Percentiles rank a stretch among this genome's conserved stretches.
These are phyloP conservation scores for Iguana delicatissima DNA, from an alignment of 2,797 vertebrate species.

Conservation along the genomic window DNA sequence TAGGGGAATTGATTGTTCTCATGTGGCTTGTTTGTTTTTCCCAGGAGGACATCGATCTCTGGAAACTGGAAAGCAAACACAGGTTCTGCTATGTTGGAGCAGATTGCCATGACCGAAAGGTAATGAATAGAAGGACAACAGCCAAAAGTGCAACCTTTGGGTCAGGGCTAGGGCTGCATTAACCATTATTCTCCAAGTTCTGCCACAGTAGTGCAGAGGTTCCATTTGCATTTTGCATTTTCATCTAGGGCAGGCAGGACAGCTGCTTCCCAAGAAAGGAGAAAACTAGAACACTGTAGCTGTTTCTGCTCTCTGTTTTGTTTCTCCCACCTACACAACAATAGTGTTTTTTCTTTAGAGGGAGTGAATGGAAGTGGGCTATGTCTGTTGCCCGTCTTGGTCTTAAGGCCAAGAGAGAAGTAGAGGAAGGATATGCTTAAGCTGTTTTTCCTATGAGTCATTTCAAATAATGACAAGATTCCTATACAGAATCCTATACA, in stretches of 20 bases:
- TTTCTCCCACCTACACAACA: background rate
- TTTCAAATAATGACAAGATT: background rate
- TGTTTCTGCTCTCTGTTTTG: background rate
- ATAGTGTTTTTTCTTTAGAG: background rate
- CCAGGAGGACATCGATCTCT: slow-evolving; percentile 97
- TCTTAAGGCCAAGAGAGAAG: background rate
- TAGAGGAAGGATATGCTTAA: background rate
- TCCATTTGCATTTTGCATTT: slow-evolving; percentile 12
- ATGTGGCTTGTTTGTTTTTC: slow-evolving; percentile 67
- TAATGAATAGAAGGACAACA: slow-evolving; percentile 68
- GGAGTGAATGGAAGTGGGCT: background rate
- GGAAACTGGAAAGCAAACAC: slow-evolving; percentile 99
- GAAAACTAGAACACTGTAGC: background rate
- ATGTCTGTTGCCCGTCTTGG: background rate
- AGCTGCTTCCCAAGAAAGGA: background rate
- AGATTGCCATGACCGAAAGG: slow-evolving; percentile 98
- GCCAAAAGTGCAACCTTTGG: slow-evolving; percentile 3
- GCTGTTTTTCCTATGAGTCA: background rate
- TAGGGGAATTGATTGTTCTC: slow-evolving; percentile 54
- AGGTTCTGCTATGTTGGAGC: slow-evolving; percentile 96
- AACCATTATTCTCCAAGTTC: background rate
- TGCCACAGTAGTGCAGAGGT: background rate
- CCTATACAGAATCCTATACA: background rate
- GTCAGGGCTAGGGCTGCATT: background rate
- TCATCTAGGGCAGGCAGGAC: background rate